Evolutionary conservation across 1,140 invertebrate species (phyloP).

Genomic region (Panulirus ornatus): DNA sequence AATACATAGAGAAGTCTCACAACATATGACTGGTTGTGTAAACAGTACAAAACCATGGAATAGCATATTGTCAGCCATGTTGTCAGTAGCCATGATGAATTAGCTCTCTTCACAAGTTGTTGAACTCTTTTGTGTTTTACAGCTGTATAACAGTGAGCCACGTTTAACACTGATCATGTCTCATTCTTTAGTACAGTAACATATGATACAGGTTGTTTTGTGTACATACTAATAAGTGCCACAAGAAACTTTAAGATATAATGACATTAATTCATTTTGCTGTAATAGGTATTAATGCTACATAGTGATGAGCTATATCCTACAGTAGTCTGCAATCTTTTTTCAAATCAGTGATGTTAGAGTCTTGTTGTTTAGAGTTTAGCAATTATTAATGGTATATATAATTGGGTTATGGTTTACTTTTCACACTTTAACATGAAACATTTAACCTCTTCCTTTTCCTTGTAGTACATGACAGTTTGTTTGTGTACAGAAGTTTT

Average conservation of each 20-base stretch:
- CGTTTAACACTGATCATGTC: neutral
- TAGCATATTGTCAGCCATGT: neutral
- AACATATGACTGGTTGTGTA: slow-evolving; percentile 28
- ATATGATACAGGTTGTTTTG: neutral
- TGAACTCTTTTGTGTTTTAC: neutral
- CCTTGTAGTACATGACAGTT: too few relatives aligned
- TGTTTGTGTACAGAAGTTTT: too few relatives aligned
- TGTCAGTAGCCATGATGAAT: slow-evolving; percentile 11
- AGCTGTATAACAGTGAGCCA: neutral
- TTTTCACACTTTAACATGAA: too few relatives aligned
- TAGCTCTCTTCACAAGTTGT: neutral
- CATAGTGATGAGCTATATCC: neutral
- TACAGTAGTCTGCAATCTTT: neutral
- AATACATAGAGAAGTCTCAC: slow-evolving; percentile 2
- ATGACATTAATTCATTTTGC: too few relatives aligned
- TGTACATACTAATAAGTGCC: neutral
- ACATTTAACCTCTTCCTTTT: too few relatives aligned
- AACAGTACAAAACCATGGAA: slow-evolving; percentile 23
- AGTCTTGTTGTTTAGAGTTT: too few relatives aligned
- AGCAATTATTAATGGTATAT: too few relatives aligned
- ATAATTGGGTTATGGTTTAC: too few relatives aligned
- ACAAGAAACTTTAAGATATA: neutral
- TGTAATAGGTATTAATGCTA: neutral
- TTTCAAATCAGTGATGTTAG: neutral
- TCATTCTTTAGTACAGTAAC: neutral